Conservation (phyloP, 2,113 vertebrate genomes). For the Origma solitaria region DNA sequence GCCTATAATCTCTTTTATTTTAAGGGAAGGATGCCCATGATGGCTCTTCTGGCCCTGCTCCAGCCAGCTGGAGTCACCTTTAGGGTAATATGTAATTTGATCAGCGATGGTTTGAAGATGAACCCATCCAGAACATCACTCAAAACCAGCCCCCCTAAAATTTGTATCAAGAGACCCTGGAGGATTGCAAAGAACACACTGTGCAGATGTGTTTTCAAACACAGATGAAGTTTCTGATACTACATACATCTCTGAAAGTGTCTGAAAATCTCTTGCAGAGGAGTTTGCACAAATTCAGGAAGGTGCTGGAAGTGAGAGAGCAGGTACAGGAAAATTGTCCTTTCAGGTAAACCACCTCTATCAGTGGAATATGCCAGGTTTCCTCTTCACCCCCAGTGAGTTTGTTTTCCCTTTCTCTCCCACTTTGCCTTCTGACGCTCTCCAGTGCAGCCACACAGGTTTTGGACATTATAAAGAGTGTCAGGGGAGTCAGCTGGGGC, state of each 20-base stretch:
- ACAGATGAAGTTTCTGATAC: neutral
- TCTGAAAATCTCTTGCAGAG: neutral
- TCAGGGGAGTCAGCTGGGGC: neutral
- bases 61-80: neutral
- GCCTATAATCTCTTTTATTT: neutral
- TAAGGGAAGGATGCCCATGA: neutral
- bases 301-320: neutral
- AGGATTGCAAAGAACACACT: neutral
- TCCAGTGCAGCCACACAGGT: neutral
- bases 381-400: neutral
- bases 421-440: neutral
- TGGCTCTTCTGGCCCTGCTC: neutral
- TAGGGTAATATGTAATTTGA: neutral
- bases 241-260: neutral
- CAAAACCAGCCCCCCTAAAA: neutral
- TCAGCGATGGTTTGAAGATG: neutral
- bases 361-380: neutral
- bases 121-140: neutral
- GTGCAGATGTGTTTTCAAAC: neutral
- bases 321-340: neutral
- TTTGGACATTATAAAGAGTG: neutral
- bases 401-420: neutral
- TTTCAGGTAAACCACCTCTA: neutral
- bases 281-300: neutral
- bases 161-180: neutral